Base-by-base conservation (phyloP, 1,140 invertebrate species). In the Elysia chlorotica region DNA sequence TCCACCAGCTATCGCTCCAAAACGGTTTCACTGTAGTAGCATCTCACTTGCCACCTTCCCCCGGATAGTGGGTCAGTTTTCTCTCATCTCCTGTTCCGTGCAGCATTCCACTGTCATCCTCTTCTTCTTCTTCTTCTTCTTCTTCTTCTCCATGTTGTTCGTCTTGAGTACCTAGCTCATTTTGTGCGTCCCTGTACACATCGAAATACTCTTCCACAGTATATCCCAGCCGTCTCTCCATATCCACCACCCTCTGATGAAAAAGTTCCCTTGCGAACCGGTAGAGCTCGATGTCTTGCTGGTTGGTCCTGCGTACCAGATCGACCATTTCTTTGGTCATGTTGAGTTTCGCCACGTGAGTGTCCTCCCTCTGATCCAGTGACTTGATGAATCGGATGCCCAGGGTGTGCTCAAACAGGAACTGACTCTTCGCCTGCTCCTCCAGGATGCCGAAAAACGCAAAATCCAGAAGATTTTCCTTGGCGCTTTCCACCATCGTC, bases 401-500 rank as follows among this genome's bases (percentile, higher is more conserved):
- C 86, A 99, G 99, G n/a, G 95, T 97, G 87, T 96, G 92, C 86
- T 99, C 97, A 87, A 99, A 99, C 41, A 99, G 92, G 83, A 96
- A 96, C 87, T 99, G 97, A 35, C 94, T 95, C 74, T 95, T 93
- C 91, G 93, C 82, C 88, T 98, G 97, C 87, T 93, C 92, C 88
- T 99, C 98, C 30, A 96, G 97, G 63, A 99, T 90, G 72, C 97
- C 97, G 88, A 99, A 99, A 85, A 96, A 99, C 37, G 96, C 94
- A 93, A 99, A 96, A 62, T 93, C 92, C 73, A 93, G 92, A 36
- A 99, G 89, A 90, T 99, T 99, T 74, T 92, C 90, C 88, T 99
- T 99, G 36, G 98, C 98, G 85, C 95, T 97, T 41, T 94, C 92
- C 41, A 99, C 89, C 90, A 99, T 92, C 48, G 96, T 91, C 62